Percentiles rank a stretch among this genome's conserved stretches.
These are phyloP conservation scores for Chloroceryle inda DNA, from an alignment of 2,797 vertebrate genomes.

Conservation along the genomic window DNA sequence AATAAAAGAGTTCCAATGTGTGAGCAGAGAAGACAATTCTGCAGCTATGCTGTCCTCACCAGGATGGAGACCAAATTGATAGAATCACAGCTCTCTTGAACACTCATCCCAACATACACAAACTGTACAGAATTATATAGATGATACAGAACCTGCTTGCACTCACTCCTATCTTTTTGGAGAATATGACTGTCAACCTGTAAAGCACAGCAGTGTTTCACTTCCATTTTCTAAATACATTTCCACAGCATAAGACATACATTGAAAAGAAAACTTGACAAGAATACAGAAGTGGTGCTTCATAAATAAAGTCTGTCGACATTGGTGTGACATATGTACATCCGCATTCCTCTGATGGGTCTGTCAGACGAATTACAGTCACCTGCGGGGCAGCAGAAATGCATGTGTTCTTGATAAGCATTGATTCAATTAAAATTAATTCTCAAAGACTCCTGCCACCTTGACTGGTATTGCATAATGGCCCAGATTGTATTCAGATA, in stretches of 20 bases:
- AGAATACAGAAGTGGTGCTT: background rate
- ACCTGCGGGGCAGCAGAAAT: background rate
- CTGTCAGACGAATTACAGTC: background rate
- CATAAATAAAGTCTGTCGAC: background rate
- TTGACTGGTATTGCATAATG: background rate
- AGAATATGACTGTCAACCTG: background rate
- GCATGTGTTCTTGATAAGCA: accelerated
- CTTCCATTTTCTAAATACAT: background rate
- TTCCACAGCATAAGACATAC: background rate
- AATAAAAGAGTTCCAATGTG: background rate
- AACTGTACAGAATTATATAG: background rate
- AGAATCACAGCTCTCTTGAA: background rate
- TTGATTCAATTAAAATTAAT: background rate
- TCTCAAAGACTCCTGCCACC: background rate
- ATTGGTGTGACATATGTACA: accelerated
- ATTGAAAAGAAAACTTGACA: background rate
- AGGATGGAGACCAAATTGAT: background rate
- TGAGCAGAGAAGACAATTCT: background rate
- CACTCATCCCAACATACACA: background rate
- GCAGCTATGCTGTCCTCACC: background rate
- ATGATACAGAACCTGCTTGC: background rate
- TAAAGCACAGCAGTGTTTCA: background rate
- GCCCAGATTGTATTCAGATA: background rate
- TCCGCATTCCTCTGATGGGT: background rate
- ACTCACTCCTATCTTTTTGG: background rate